These are phyloP conservation scores for Chaetops frenatus DNA, from an alignment of 2,113 vertebrate species.

Conservation along the genomic window DNA sequence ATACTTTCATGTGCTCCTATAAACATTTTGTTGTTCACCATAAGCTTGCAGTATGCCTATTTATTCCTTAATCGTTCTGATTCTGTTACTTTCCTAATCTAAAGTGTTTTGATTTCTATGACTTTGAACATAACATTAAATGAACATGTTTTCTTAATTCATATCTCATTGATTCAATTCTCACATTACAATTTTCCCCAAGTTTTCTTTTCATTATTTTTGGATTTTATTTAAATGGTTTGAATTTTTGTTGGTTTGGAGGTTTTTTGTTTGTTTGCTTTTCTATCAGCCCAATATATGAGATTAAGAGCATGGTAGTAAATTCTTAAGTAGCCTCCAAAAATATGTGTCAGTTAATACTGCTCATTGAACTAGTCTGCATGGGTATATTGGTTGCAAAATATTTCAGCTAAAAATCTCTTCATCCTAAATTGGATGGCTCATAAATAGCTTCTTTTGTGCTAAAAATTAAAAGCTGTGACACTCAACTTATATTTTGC, in stretches of 20 bases:
- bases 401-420: background rate
- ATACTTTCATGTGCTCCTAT: background rate
- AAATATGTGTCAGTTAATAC: background rate
- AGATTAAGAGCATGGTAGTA: background rate
- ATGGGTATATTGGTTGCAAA: background rate
- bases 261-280: background rate
- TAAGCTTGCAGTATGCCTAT: background rate
- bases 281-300: background rate
- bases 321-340: background rate
- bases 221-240: background rate
- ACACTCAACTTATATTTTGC: background rate
- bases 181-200: background rate
- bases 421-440: background rate
- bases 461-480: background rate
- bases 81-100: background rate
- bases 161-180: background rate
- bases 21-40: background rate
- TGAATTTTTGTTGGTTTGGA: background rate
- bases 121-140: background rate
- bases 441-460: background rate
- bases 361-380: background rate
- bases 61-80: background rate
- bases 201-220: background rate
- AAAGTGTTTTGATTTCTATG: background rate
- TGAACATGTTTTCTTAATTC: background rate